Conservation (phyloP, 2,113 vertebrate genomes). For the Xiphophorus maculatus region DNA sequence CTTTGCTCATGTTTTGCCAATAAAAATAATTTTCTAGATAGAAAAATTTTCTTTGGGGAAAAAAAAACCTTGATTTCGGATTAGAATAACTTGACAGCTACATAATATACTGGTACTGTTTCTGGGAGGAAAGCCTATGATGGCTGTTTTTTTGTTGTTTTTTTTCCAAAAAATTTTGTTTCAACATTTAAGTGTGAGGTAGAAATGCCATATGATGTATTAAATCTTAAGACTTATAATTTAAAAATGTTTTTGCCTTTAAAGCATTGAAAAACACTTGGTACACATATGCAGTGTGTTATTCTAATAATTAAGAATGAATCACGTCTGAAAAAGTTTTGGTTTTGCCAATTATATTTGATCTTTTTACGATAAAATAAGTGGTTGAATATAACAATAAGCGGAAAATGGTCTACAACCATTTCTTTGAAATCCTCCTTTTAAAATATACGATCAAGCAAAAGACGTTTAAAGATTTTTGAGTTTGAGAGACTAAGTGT, state of each 20-base stretch:
- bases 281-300: no score
- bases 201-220: no score
- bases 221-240: no score
- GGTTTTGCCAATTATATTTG: neutral
- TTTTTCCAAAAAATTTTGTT: neutral
- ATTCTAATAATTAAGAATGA: neutral
- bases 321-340: neutral
- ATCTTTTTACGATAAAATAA: conserved; percentile 7
- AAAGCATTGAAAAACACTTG: no score
- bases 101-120: neutral
- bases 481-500: conserved; percentile 50
- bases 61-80: no score
- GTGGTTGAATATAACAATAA: conserved; percentile 2
- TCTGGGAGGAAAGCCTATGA: neutral
- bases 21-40: no score
- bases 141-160: no score
- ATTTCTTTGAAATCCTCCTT: conserved; percentile 13
- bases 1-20: no score
- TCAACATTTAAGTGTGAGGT: neutral
- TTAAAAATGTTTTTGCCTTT: no score
- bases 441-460: conserved; percentile 18
- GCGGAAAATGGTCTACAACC: neutral
- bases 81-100: neutral
- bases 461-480: conserved; percentile 34
- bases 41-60: no score